phyloP scores from a whole-genome alignment of 2,888 invertebrate species.

The Sympetrum striolatum region DNA sequence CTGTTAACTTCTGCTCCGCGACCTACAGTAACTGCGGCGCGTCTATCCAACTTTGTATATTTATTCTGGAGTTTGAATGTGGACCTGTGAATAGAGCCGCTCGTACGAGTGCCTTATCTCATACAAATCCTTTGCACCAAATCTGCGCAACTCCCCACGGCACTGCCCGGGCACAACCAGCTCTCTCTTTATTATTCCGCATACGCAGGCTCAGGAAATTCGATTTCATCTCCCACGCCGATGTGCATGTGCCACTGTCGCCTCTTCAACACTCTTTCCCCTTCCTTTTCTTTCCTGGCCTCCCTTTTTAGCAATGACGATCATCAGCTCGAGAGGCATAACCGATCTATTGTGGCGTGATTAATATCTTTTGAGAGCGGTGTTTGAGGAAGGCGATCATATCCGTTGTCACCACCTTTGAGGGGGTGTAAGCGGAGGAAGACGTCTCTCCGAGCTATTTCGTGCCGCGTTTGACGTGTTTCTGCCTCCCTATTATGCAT shows the following conservation, averaged over 20 bases:
- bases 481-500: too few species aligned
- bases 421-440: too few species aligned
- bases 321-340: too few species aligned
- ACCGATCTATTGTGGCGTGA: too few species aligned
- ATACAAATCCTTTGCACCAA: not conserved
- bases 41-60: too few species aligned
- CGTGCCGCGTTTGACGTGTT: too few species aligned
- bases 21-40: too few species aligned
- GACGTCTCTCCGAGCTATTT: too few species aligned
- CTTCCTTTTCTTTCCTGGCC: not conserved
- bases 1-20: too few species aligned
- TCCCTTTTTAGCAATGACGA: not conserved
- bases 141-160: not conserved
- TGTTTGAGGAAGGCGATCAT: too few species aligned
- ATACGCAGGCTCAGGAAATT: slow-evolving; percentile 30
- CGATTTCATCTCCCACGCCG: slow-evolving; percentile 4
- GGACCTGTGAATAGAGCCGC: not conserved
- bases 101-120: not conserved
- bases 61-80: not conserved
- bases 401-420: too few species aligned
- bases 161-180: slow-evolving; percentile 8
- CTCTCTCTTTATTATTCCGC: not conserved
- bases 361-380: too few species aligned
- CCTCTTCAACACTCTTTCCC: not conserved
- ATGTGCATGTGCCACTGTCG: slow-evolving; percentile 7